A percentile compares a stretch with the other conserved stretches of the same genome.
phyloP scores from a whole-genome alignment of 1,140 invertebrate species.

The Papilio glaucus region DNA sequence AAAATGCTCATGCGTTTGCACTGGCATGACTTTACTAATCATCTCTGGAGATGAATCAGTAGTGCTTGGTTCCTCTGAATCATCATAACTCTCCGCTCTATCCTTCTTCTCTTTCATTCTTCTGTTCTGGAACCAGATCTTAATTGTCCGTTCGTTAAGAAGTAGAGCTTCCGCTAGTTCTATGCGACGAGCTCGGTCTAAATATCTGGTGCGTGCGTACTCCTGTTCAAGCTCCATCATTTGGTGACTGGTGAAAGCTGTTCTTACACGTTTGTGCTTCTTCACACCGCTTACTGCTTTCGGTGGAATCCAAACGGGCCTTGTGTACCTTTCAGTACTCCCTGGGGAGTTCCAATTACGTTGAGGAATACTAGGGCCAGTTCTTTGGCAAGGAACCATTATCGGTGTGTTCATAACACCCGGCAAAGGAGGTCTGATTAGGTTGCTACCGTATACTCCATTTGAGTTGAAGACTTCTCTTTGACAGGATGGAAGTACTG shows the following conservation, averaged over 20 bases:
- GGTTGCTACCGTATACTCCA: background rate
- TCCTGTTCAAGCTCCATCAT: constrained; percentile 97
- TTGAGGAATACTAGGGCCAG: background rate
- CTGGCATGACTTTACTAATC: constrained; percentile 17
- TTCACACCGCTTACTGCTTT: constrained; percentile 43
- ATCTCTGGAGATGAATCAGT: constrained; percentile 50
- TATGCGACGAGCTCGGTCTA: constrained; percentile 95
- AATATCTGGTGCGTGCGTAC: constrained; percentile 97
- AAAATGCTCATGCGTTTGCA: constrained; percentile 48
- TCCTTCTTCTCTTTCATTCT: constrained; percentile 99
- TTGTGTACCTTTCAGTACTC: background rate
- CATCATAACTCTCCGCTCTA: constrained; percentile 51
- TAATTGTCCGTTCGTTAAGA: constrained; percentile 96
- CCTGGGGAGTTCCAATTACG: background rate
- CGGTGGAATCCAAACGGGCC: constrained; percentile 38
- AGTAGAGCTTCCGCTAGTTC: constrained; percentile 96
- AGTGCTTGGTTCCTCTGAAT: constrained; percentile 54
- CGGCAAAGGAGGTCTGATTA: background rate
- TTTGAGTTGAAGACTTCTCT: constrained; percentile 11
- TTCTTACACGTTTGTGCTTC: constrained; percentile 89
- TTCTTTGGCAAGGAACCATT: constrained; percentile 9
- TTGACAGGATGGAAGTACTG: constrained; percentile 22
- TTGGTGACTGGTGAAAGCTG: constrained; percentile 97
- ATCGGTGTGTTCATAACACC: background rate
- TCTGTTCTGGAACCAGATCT: constrained; percentile 98